Evolutionary conservation across 1,140 invertebrate species (phyloP), one percentile per base, ranked within the genome.

Genomic region (Sminthurinus signatus): DNA sequence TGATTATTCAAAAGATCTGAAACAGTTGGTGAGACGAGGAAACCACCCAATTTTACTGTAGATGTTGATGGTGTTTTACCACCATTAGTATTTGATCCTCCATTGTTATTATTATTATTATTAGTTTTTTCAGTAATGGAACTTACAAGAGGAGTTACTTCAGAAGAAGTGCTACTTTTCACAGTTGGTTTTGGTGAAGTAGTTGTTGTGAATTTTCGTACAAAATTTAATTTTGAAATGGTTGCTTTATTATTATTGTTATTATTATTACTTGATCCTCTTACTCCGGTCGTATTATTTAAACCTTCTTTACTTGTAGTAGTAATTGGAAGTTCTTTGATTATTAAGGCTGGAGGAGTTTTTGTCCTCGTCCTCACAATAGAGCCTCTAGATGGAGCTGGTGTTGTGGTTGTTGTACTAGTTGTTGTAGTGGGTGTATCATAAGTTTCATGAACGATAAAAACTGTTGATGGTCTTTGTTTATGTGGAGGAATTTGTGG

Each of bases 271-370:
- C 51, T 55, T 2, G 46, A 17, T 23, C 44, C 39, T 10, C 32
- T 23, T 2, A 1, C 25, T 1, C 29, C 17, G 25, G 55, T 58
- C 27, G 32, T 15, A 21, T 60, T 51, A 27, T 50, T 43, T 43
- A 39, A 42, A 28, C 31, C 32, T 36, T 15, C 25, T 60, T 31
- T 25, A 17, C 63, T 60, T 15, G 61, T 29, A 21, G 61, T 43
- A 2, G 39, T 36, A 0, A 60, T 50, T 44, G 63, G 65, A 21
- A 70, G 62, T 67, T 70, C 69, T 36, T 70, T 70, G 36, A 70
- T 70, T 31, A 70, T 67, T 15, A 70, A 58, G 51, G 67, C 61
- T 21, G 25, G 66, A 23, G 58, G 25, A 14, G 43, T 27, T 2
- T 31, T 21, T 5, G 58, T 51, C 10, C 44, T 51, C 2, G 28